These are phyloP conservation scores for Lepidocyrtinus sp. DNA, from an alignment of 2,888 invertebrate species.

Conservation along the genomic window DNA sequence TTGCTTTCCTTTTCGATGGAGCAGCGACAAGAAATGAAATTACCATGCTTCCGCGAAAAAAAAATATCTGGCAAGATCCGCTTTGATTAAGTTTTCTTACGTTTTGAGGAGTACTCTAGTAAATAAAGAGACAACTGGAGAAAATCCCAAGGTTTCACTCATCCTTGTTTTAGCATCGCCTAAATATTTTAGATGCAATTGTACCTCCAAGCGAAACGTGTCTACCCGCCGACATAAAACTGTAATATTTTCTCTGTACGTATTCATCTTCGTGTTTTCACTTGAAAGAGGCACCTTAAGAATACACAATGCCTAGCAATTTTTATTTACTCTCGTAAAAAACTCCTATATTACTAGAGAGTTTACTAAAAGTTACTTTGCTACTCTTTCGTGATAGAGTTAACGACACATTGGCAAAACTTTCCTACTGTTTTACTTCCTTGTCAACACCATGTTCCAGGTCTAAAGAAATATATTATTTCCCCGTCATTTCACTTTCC, in stretches of 20 bases:
- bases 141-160: not conserved
- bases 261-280: too few species aligned
- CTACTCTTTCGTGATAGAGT: not conserved
- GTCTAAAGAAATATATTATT: conserved; percentile 14
- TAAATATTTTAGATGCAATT: too few species aligned
- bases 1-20: not conserved
- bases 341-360: too few species aligned
- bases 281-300: too few species aligned
- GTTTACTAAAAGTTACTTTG: not conserved
- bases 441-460: conserved; percentile 18
- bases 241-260: too few species aligned
- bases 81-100: not conserved
- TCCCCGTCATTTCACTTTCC: conserved; percentile 29
- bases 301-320: too few species aligned
- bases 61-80: too few species aligned
- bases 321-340: too few species aligned
- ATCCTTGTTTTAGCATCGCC: not conserved
- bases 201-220: too few species aligned
- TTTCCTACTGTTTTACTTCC: not conserved
- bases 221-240: too few species aligned
- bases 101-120: too few species aligned
- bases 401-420: not conserved
- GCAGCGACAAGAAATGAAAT: not conserved
- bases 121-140: not conserved
- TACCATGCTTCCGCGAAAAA: not conserved